phyloP scores from a whole-genome alignment of 2,113 vertebrate genomes.

The Oenanthe oenanthe region DNA sequence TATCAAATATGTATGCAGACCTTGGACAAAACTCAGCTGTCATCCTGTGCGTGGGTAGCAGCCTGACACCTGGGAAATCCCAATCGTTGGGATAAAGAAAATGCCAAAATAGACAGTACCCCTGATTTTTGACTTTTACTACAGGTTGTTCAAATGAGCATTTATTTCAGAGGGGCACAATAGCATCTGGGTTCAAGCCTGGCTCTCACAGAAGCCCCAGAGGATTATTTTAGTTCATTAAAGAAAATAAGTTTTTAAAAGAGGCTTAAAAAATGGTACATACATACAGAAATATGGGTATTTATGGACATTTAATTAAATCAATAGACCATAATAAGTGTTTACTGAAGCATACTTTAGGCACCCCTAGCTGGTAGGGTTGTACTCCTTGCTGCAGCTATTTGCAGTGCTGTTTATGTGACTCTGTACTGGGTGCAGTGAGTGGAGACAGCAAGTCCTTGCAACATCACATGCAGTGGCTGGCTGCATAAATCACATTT shows the following conservation, averaged over 20 bases:
- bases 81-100: background rate
- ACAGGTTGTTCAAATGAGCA: background rate
- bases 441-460: background rate
- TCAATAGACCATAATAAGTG: background rate
- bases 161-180: background rate
- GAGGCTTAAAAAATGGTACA: background rate
- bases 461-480: accelerated
- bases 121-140: background rate
- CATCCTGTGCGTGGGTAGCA: background rate
- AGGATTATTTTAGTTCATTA: background rate
- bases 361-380: background rate
- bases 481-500: background rate
- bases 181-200: background rate
- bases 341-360: background rate
- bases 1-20: background rate
- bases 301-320: background rate
- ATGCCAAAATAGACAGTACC: background rate
- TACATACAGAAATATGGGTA: background rate
- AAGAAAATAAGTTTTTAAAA: background rate
- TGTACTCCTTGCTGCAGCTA: background rate
- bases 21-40: background rate
- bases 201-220: background rate
- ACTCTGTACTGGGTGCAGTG: background rate
- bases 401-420: background rate
- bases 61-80: background rate